These are phyloP conservation scores for Phalacrocorax pelagicus DNA, from an alignment of 2,113 vertebrate species.

Conservation along the genomic window DNA sequence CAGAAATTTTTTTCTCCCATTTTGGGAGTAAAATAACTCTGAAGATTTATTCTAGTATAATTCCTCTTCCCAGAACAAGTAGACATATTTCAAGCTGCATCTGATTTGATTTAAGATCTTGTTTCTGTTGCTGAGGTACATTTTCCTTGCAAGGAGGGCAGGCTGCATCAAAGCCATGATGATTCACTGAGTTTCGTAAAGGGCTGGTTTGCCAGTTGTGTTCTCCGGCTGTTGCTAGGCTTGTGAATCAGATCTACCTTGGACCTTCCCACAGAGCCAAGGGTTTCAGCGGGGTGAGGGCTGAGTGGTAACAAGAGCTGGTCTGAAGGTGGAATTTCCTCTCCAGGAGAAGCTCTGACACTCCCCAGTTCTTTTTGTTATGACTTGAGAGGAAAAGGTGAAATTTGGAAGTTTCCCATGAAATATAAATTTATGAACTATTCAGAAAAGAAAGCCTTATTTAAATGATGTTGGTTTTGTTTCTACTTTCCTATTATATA, in stretches of 20 bases:
- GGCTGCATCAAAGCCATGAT: neutral
- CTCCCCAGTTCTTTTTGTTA: neutral
- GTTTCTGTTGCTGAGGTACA: slow-evolving; percentile 46
- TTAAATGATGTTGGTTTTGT: neutral
- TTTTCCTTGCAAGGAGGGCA: slow-evolving; percentile 1
- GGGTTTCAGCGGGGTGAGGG: neutral
- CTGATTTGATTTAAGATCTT: slow-evolving; percentile 35
- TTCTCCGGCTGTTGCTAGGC: neutral
- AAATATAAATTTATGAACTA: neutral
- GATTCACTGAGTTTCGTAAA: neutral
- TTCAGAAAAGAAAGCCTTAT: neutral
- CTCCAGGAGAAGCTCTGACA: neutral
- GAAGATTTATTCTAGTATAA: neutral
- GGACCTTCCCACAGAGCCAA: neutral
- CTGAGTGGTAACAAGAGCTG: neutral
- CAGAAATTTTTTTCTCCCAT: neutral
- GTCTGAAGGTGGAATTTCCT: neutral
- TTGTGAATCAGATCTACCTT: slow-evolving; percentile 3
- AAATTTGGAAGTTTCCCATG: neutral
- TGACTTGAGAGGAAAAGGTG: neutral
- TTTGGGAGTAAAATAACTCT: neutral
- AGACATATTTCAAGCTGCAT: slow-evolving; percentile 3
- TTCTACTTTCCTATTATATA: neutral
- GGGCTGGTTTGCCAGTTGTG: neutral
- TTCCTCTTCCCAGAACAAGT: slow-evolving; percentile 4